Evolutionary conservation across 2,888 invertebrate genomes (phyloP).

Genomic region (Phaedon cochleariae): DNA sequence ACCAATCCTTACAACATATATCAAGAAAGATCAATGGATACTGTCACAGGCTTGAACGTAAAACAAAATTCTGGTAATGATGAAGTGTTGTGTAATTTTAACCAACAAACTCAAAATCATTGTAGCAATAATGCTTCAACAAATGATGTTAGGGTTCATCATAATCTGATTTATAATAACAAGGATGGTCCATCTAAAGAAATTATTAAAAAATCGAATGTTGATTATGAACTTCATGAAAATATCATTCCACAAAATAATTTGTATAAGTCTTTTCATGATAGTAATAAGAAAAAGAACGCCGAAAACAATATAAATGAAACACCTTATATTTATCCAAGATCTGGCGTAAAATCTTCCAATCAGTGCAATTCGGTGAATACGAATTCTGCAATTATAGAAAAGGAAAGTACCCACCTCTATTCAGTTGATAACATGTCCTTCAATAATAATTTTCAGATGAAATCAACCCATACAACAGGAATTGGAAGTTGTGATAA

Average conservation of each 20-base stretch:
- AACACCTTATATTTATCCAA: neutral
- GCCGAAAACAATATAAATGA: neutral
- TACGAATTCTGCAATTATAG: neutral
- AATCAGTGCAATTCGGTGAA: neutral
- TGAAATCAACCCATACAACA: neutral
- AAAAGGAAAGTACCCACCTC: neutral
- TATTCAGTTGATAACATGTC: neutral
- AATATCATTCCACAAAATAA: neutral
- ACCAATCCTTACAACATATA: neutral
- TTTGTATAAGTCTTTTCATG: neutral
- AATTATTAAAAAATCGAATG: neutral
- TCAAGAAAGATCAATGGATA: neutral
- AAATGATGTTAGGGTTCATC: neutral
- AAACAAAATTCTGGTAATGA: neutral
- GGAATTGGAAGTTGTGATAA: conserved; percentile 4
- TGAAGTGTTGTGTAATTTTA: neutral
- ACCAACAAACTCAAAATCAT: neutral
- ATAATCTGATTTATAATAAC: neutral
- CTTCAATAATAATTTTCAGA: conserved; percentile 6
- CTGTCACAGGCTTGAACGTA: neutral
- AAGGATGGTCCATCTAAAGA: neutral
- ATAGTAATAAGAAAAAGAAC: neutral
- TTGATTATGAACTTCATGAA: neutral
- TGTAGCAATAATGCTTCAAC: neutral
- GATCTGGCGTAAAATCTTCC: neutral